Percentiles rank a stretch among this genome's conserved stretches.
Conservation (phyloP, 2,113 vertebrate species). For the Phalacrocorax pelagicus region DNA sequence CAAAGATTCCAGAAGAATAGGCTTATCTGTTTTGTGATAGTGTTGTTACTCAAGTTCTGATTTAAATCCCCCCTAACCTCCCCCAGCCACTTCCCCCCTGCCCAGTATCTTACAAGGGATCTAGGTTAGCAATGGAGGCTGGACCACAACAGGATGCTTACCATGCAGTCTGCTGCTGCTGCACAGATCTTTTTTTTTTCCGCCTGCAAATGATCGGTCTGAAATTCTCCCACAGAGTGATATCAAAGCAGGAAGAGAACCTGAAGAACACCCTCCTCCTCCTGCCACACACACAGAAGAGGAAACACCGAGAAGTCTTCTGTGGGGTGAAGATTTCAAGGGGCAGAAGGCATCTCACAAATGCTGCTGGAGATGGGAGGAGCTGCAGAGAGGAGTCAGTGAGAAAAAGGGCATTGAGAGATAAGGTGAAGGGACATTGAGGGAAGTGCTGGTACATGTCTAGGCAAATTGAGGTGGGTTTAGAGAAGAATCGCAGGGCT, state of each 20-base stretch:
- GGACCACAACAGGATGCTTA: neutral
- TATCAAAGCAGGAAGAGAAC: neutral
- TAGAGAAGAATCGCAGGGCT: neutral
- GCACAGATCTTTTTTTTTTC: neutral
- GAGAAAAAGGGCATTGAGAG: neutral
- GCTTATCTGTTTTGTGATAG: neutral
- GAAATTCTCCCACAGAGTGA: neutral
- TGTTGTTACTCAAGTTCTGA: neutral
- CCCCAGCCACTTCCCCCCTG: neutral
- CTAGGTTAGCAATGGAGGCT: neutral
- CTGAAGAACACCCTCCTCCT: neutral
- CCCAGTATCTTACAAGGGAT: neutral
- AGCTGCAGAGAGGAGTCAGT: neutral
- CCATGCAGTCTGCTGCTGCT: neutral
- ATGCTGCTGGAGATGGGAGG: neutral
- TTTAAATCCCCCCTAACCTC: neutral
- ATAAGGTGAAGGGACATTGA: neutral
- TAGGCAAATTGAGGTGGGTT: neutral
- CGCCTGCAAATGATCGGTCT: neutral
- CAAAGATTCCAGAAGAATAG: neutral
- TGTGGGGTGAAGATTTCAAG: neutral
- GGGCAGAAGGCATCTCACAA: neutral
- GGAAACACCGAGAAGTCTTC: neutral
- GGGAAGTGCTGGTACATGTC: neutral
- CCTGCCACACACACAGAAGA: neutral